Evolutionary conservation across 2,797 vertebrate species (phyloP).

Genomic region (Xiphorhynchus erythropygius): DNA sequence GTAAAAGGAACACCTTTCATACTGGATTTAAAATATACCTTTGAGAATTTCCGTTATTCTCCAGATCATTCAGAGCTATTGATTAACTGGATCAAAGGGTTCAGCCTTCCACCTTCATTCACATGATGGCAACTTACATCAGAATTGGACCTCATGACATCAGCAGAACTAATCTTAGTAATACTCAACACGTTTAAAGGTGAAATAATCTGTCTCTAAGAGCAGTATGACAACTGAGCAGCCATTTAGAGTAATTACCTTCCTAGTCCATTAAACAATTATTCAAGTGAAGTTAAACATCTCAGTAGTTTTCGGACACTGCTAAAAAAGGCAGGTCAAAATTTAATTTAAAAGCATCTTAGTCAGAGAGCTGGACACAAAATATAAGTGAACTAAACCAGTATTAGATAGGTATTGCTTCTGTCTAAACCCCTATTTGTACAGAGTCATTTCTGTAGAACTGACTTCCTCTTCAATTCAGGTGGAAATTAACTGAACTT

Average conservation of each 20-base stretch:
- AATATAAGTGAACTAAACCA: background rate
- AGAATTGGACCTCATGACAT: background rate
- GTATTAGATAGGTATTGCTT: background rate
- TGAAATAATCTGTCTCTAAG: conserved; percentile 13
- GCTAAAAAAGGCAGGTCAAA: background rate
- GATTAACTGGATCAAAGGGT: conserved; percentile 8
- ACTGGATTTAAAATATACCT: background rate
- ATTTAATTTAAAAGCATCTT: background rate
- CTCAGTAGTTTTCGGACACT: background rate
- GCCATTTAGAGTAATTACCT: background rate
- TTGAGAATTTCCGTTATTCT: background rate
- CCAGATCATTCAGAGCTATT: background rate
- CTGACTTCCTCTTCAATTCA: background rate
- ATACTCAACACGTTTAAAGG: background rate
- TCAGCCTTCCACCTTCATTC: background rate
- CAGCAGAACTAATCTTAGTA: conserved; percentile 22
- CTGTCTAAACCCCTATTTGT: background rate
- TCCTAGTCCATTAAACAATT: background rate
- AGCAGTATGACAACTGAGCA: background rate
- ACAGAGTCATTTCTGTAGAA: background rate
- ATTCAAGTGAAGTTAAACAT: background rate
- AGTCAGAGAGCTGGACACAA: background rate
- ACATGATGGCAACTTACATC: background rate
- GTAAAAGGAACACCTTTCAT: background rate
- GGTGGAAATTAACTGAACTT: background rate